A percentile compares a stretch with the other conserved stretches of the same genome.
Conservation (phyloP, 2,888 invertebrate species). For the Eudasyphora cyanicolor region DNA sequence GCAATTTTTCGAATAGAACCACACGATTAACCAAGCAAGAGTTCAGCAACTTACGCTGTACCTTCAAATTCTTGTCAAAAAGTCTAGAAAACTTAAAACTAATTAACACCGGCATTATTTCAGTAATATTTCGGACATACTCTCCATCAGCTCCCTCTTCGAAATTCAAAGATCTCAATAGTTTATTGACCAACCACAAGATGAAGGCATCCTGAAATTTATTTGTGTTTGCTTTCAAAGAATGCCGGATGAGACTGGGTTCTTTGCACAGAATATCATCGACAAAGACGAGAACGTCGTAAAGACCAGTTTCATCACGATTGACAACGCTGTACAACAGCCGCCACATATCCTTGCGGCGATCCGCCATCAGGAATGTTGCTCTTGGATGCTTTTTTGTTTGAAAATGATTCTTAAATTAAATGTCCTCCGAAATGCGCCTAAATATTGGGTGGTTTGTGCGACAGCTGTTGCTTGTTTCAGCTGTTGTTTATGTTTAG, state of each 20-base stretch:
- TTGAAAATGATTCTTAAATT: too few species aligned
- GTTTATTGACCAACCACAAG: constrained; percentile 74
- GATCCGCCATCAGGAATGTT: constrained; percentile 69
- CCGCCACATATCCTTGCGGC: constrained; percentile 77
- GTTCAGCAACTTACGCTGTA: constrained; percentile 75
- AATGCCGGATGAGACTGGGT: constrained; percentile 74
- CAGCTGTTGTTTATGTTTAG: too few species aligned
- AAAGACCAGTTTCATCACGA: constrained; percentile 69
- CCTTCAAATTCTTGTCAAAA: constrained; percentile 71
- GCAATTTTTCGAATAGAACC: constrained; percentile 71
- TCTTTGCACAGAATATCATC: constrained; percentile 76
- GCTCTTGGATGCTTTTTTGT: background rate
- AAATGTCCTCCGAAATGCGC: background rate
- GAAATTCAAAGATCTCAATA: constrained; percentile 69
- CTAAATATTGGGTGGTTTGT: background rate
- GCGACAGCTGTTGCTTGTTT: too few species aligned
- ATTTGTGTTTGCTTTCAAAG: constrained; percentile 67
- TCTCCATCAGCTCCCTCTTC: constrained; percentile 26
- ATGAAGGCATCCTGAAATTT: constrained; percentile 74
- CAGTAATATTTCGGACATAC: constrained; percentile 64
- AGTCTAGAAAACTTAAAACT: constrained; percentile 68
- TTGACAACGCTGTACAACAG: constrained; percentile 75
- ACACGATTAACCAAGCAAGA: constrained; percentile 76
- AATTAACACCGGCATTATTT: too few species aligned
- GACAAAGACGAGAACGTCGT: constrained; percentile 71